Evolutionary conservation across 2,797 vertebrate genomes (phyloP), one percentile per base, ranked within the genome.

Genomic region (Acridotheres tristis): DNA sequence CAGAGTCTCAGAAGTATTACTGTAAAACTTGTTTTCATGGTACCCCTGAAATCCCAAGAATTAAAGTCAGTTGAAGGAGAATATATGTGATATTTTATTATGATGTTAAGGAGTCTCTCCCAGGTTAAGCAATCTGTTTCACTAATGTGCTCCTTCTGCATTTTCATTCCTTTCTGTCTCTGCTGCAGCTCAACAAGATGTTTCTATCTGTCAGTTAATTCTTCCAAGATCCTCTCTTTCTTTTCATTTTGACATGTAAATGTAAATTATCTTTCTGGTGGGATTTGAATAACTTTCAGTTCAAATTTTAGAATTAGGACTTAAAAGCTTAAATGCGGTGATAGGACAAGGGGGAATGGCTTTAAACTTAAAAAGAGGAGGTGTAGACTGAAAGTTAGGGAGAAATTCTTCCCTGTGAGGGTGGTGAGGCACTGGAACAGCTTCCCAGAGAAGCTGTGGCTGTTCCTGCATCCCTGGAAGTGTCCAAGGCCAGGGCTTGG

Each of bases 311-410:
- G 30, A 29, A 27, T 69, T 76, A 48, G 11, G 13, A 42, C 69
- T 67, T 19, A 20, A 54, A 82, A 63, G 13, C 14, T 73, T 50
- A 63, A 63, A 29, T 55, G 5, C 0, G 0, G 4, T 2, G 7
- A 32, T 42, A 48, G 34, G 32, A 23, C 10, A 29, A 53, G 6
- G 13, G 13, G 1, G 1, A 55, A 29, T 29, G 13, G 8, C 5
- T 38, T 62, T 32, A 82, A 54, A 32, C 6, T 43, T 36, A 25
- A 36, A 55, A 10, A 50, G 10, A 25, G 2, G 11, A 61, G 18
- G 0, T 55, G 47, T 61, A 36, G 22, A 27, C 7, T 14, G 23
- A 42, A 75, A 61, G 5, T 42, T 25, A 42, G 22, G 18, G 36
- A 68, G 27, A 38, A 82, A 50, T 38, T 69, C 22, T 43, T 36